Evolutionary conservation across 2,797 vertebrate species (phyloP), one percentile per base, ranked within the genome.

Genomic region (Phataginus tricuspis): DNA sequence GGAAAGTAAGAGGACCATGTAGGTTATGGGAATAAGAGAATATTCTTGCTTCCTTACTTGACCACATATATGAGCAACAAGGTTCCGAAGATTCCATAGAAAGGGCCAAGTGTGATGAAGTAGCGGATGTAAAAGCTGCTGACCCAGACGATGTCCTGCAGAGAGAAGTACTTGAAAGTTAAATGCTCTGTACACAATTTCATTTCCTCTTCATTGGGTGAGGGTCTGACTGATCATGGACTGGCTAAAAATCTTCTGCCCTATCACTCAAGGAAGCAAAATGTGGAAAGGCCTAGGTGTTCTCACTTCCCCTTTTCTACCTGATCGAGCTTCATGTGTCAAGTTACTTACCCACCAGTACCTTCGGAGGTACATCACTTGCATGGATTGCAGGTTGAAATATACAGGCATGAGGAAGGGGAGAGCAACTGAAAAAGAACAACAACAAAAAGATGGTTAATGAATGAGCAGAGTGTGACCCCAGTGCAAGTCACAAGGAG

Each of bases 391-490:
- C 80, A 99, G 90, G 97, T 99, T 99, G 98, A 99, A 99, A 97
- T 99, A 99, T 80, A 99, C 97, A 0, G 99, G 99, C 97, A 99
- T 99, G 94, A 99, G 99, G 90, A 99, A 97, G 8, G 99, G 99
- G 0, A 99, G 99, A 49, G 98, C 99, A 97, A 99, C 99, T 99
- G 98, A 93, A 98, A 97, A 97, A 77, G 21, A 92, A 55, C 1
- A 74, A 27, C 6, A 23, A 37, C 25, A 64, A 78, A 51, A 45
- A 78, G 23, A 66, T 4, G 53, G 66, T 34, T 34, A 75, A 13
- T 11, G 55, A 84, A 37, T 63, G 53, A 86, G 18, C 49, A 86
- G 72, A 39, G 42, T 15, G 27, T 7, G 19, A 87, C 2, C 31
- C 4, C 14, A 34, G 0, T 25, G 31, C 27, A 64, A 34, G 42